Evolutionary conservation across 2,888 invertebrate species (phyloP).

Genomic region (Tinea trinotella): DNA sequence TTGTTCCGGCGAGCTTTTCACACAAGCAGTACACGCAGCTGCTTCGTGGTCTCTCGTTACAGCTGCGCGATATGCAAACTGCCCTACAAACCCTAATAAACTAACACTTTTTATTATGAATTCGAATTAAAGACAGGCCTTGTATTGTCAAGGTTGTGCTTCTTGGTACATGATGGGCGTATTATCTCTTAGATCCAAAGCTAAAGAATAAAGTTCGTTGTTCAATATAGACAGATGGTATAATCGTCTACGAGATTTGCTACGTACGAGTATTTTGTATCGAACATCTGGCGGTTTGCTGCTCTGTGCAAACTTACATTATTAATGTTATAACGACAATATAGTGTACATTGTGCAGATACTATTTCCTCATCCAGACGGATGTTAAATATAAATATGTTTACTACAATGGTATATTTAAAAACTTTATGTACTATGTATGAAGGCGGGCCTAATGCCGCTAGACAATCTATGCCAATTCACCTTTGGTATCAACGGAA

Average conservation of each 20-base stretch:
- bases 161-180: neutral
- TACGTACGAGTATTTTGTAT: slow-evolving; percentile 1
- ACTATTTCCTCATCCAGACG: neutral
- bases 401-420: too few relatives aligned
- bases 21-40: slow-evolving; percentile 50
- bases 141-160: neutral
- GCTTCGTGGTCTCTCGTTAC: slow-evolving; percentile 38
- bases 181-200: neutral
- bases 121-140: neutral
- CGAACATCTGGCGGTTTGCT: neutral
- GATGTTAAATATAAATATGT: neutral
- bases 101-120: slow-evolving; percentile 57
- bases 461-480: too few relatives aligned
- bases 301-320: neutral
- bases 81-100: slow-evolving; percentile 49
- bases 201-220: slow-evolving; percentile 2
- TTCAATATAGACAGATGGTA: slow-evolving; percentile 4
- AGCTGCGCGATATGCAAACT: slow-evolving; percentile 65
- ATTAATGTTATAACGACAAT: neutral
- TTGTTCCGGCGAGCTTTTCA: slow-evolving; percentile 52
- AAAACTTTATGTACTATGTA: too few relatives aligned
- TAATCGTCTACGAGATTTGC: slow-evolving; percentile 7
- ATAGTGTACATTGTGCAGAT: neutral
- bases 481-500: too few relatives aligned
- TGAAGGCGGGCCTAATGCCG: too few relatives aligned